Base-by-base conservation (phyloP, 2,888 invertebrate genomes). In the Meandrusa payeni region DNA sequence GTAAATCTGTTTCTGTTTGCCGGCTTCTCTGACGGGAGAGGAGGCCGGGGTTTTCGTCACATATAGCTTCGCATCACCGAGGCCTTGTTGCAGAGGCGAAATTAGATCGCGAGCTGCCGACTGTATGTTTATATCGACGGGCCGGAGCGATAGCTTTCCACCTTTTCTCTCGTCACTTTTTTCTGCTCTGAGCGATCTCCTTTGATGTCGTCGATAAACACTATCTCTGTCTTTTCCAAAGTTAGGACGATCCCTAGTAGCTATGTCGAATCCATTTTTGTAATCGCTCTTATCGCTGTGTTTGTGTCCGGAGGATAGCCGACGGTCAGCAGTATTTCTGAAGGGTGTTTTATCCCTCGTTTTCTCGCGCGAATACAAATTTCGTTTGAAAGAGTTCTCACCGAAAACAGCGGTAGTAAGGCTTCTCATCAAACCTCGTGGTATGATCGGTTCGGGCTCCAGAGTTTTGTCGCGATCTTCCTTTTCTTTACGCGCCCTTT, bases 361-460 rank as follows among this genome's bases (percentile, higher is more conserved):
- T 55, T 86, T 81, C 17, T 90, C 89, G 60, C 89, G 90, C 0
- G 92, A 91, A 60, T 91, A 91, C 55, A 75, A 63, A 41, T 76
- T 78, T 47, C 74, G 68, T 61, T 76, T 82, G 51, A 85, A 85
- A 1, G 86, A 83, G 62, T 92, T 93, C 67, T 93, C 93, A 31
- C 91, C 90, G 50, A 95, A 88, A 5, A 94, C 86, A 39, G 94
- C 92, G 2, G 92, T 91, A 1, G 94, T 93, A 7, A 94, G 89
- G 68, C 94, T 95, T 67, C 93, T 92, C 57, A 91, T 81, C 17
- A 94, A 69, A 10, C 86, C 81, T 53, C 85, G 75, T 0, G 88
- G 69, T 59, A 82, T 61, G 24, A 68, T 57, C 39, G 58, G 77
- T 69, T 68, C 92, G 33, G 93, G 92, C 59, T 94, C 93, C 31